These are phyloP conservation scores for Manduca sexta DNA, from an alignment of 1,140 invertebrate genomes.

Conservation along the genomic window DNA sequence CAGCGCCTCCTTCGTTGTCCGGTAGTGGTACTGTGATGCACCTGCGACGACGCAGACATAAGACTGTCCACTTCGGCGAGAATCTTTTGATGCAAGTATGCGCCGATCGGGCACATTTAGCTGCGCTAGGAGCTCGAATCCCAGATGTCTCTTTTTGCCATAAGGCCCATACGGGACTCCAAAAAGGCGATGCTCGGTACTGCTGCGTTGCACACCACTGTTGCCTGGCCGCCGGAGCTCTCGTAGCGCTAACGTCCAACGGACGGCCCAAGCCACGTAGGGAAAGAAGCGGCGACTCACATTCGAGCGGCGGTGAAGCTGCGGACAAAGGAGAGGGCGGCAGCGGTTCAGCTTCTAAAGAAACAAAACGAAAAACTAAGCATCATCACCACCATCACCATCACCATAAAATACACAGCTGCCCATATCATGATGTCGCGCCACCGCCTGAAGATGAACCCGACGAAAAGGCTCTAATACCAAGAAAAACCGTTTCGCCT, in stretches of 20 bases:
- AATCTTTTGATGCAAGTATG: conserved; percentile 80
- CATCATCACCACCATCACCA: conserved; percentile 65
- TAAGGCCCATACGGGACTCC: conserved; percentile 58
- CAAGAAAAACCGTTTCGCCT: conserved; percentile 62
- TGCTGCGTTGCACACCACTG: conserved; percentile 70
- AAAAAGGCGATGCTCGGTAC: conserved; percentile 59
- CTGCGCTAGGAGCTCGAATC: conserved; percentile 62
- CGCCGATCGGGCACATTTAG: conserved; percentile 73
- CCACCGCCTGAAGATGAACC: conserved; percentile 57
- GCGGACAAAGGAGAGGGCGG: conserved; percentile 52
- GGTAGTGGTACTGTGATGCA: conserved; percentile 72
- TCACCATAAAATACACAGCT: conserved; percentile 61
- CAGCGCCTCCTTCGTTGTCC: conserved; percentile 60
- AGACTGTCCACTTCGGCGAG: conserved; percentile 84
- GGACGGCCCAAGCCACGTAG: conserved; percentile 45
- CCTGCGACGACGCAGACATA: conserved; percentile 78
- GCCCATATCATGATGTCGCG: conserved; percentile 58
- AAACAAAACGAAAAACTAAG: conserved; percentile 39
- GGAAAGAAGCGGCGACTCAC: conserved; percentile 58
- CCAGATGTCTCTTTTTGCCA: conserved; percentile 70
- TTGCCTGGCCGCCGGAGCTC: conserved; percentile 59
- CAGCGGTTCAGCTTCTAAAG: conserved; percentile 31
- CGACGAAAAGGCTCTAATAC: conserved; percentile 50
- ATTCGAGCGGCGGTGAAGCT: conserved; percentile 64
- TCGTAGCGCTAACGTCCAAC: conserved; percentile 50